These are phyloP conservation scores for Halocaridina rubra DNA, from an alignment of 2,888 invertebrate species.

Conservation along the genomic window DNA sequence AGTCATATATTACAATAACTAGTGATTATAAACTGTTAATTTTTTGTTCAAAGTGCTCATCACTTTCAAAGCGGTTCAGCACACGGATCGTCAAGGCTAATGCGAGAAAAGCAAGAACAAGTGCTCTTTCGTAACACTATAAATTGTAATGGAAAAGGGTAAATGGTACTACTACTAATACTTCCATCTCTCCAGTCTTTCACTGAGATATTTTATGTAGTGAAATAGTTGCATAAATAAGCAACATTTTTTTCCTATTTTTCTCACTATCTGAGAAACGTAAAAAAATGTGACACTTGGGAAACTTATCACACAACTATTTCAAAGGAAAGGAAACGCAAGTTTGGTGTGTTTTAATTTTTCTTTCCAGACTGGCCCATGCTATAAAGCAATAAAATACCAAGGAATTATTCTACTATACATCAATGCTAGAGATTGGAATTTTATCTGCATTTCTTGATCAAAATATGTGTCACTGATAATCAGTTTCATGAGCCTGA, in stretches of 20 bases:
- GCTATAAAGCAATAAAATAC: slow-evolving; percentile 21
- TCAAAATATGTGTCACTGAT: too few species aligned
- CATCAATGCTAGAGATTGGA: neutral
- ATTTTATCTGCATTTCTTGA: neutral
- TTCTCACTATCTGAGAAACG: neutral
- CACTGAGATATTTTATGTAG: neutral
- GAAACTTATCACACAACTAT: neutral
- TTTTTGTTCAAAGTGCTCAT: too few species aligned
- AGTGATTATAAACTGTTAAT: too few species aligned
- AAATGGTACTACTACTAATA: neutral
- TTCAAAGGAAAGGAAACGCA: neutral
- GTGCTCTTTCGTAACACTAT: too few species aligned
- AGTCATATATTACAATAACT: too few species aligned
- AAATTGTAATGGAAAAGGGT: neutral
- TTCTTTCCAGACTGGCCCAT: neutral
- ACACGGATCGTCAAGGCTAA: too few species aligned
- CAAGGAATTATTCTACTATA: neutral
- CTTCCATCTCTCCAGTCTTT: neutral
- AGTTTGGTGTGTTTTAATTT: neutral
- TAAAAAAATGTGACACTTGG: neutral
- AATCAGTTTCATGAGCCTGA: too few species aligned
- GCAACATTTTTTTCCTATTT: neutral
- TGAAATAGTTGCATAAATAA: neutral
- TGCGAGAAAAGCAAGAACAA: too few species aligned
- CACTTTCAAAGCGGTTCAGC: too few species aligned